Percentiles rank a stretch among this genome's conserved stretches.
Evolutionary conservation across 2,113 vertebrate species (phyloP).

Genomic region (Apteryx owenii): DNA sequence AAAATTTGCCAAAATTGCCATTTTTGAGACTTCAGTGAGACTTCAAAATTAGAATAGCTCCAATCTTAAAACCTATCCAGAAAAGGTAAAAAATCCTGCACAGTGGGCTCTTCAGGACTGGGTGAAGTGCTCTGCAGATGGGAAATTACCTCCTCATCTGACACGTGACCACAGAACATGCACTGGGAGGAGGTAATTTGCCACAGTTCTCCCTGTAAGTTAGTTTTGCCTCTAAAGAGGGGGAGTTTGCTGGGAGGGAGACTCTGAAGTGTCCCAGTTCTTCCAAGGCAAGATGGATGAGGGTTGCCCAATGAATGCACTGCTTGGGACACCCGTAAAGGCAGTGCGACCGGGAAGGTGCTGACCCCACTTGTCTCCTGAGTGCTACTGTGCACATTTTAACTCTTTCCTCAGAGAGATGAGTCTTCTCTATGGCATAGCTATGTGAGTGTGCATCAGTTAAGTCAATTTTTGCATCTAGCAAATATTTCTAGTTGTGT

Average conservation of each 20-base stretch:
- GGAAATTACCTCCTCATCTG: fast-evolving
- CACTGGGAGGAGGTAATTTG: background rate
- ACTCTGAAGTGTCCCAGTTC: background rate
- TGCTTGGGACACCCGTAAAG: background rate
- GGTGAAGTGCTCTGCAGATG: background rate
- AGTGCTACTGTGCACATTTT: background rate
- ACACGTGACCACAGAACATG: fast-evolving
- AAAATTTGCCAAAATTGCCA: background rate
- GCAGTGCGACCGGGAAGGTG: background rate
- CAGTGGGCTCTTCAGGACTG: background rate
- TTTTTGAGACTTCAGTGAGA: background rate
- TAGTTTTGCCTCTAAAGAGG: background rate
- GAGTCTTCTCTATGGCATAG: background rate
- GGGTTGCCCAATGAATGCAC: background rate
- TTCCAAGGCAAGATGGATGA: background rate
- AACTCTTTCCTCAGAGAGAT: fast-evolving
- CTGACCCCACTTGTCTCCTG: background rate
- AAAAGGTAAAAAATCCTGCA: background rate
- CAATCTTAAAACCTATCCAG: background rate
- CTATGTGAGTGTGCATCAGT: background rate
- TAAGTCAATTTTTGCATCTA: background rate
- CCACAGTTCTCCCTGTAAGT: background rate
- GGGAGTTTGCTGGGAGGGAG: background rate
- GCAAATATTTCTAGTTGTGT: background rate
- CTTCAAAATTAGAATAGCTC: background rate